Evolutionary conservation across 1,140 invertebrate species (phyloP).

Genomic region (Ceratosolen fusciceps): DNA sequence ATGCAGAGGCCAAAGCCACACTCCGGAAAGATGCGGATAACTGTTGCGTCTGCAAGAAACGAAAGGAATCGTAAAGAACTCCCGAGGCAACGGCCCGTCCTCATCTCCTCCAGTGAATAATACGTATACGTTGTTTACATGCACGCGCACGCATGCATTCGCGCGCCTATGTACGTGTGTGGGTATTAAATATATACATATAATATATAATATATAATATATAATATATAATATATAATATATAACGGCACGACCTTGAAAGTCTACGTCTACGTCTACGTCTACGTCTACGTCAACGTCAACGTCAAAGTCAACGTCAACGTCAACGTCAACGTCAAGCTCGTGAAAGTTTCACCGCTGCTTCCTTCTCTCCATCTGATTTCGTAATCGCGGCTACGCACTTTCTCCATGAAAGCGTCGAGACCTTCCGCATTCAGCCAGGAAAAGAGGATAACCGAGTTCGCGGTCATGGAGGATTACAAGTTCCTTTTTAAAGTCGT

Average conservation of each 20-base stretch:
- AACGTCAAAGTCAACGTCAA: no score
- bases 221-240: no score
- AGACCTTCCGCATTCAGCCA: neutral
- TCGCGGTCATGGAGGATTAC: slow-evolving; percentile 90
- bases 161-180: no score
- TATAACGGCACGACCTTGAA: no score
- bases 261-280: no score
- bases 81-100: neutral
- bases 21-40: slow-evolving; percentile 28
- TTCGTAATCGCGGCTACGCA: neutral
- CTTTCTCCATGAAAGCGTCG: slow-evolving; percentile 42
- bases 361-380: no score
- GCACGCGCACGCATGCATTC: no score
- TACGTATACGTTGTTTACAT: no score
- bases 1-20: neutral
- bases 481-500: slow-evolving; percentile 99
- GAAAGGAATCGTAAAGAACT: neutral
- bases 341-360: slow-evolving; percentile 40
- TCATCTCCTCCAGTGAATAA: neutral
- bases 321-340: neutral
- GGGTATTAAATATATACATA: no score
- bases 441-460: neutral
- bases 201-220: no score
- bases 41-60: neutral
- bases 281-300: no score